phyloP scores from a whole-genome alignment of 2,113 vertebrate species.

The Aix galericulata region DNA sequence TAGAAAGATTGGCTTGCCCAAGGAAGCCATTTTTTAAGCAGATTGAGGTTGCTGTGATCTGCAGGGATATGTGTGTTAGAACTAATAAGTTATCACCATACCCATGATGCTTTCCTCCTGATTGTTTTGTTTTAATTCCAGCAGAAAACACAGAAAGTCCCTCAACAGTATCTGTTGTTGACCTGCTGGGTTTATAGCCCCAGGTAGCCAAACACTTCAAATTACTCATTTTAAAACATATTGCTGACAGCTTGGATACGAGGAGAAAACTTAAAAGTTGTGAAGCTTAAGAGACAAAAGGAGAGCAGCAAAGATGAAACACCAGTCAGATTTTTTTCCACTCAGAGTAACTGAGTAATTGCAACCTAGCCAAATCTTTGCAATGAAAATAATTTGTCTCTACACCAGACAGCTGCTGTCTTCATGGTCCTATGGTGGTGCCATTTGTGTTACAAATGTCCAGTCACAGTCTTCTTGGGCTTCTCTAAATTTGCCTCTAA shows the following conservation, averaged over 20 bases:
- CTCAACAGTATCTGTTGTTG: constrained; percentile 8
- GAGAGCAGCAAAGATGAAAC: neutral
- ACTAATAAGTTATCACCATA: constrained; percentile 37
- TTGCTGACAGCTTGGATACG: neutral
- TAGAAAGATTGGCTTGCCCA: constrained; percentile 49
- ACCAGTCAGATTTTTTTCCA: neutral
- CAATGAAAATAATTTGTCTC: constrained; percentile 19
- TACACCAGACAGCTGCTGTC: constrained; percentile 48
- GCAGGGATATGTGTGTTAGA: constrained; percentile 52
- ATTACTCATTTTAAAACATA: constrained; percentile 5
- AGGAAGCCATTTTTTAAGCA: constrained; percentile 59
- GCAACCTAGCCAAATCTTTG: constrained; percentile 12
- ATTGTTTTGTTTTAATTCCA: constrained; percentile 66
- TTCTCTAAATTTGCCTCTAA: neutral
- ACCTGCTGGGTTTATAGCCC: constrained; percentile 46
- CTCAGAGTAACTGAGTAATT: neutral
- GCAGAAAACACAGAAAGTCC: constrained; percentile 14
- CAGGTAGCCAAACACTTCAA: constrained; percentile 46
- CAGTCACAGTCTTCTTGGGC: neutral
- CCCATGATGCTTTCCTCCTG: constrained; percentile 14
- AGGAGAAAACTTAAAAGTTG: constrained; percentile 10
- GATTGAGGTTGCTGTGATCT: constrained; percentile 58
- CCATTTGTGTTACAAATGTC: constrained; percentile 22
- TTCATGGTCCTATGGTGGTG: constrained; percentile 17
- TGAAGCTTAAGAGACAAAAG: neutral